A percentile compares a stretch with the other conserved stretches of the same genome.
These are phyloP conservation scores for Polyergus mexicanus DNA, from an alignment of 1,140 invertebrate genomes.

Conservation along the genomic window DNA sequence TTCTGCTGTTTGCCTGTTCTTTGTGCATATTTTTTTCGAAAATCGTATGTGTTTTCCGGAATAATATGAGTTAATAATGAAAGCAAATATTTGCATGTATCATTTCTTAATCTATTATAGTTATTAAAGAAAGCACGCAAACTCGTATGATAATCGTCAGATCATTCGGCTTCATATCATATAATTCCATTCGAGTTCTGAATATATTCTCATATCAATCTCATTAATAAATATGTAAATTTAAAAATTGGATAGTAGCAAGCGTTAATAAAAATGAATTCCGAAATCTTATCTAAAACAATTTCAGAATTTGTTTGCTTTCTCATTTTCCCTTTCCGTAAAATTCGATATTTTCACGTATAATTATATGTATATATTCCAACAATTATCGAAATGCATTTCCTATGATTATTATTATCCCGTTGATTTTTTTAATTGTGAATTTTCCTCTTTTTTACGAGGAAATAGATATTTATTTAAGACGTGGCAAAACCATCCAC, in stretches of 20 bases:
- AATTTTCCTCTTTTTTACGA: slow-evolving; percentile 15
- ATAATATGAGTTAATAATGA: too few species aligned
- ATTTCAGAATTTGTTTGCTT: slow-evolving; percentile 46
- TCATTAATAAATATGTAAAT: slow-evolving; percentile 32
- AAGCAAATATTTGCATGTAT: too few species aligned
- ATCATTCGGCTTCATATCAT: not conserved
- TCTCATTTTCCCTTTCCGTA: not conserved
- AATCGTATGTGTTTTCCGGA: too few species aligned
- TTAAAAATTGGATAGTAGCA: slow-evolving; percentile 45
- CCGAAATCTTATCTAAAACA: slow-evolving; percentile 35
- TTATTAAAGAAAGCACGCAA: not conserved
- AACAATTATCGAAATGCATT: slow-evolving; percentile 46
- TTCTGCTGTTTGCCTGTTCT: too few species aligned
- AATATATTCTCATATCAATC: slow-evolving; percentile 51
- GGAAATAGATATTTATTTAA: slow-evolving; percentile 51
- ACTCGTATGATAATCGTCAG: slow-evolving; percentile 3
- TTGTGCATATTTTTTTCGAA: too few species aligned
- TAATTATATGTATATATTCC: slow-evolving; percentile 33
- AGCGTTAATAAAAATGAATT: slow-evolving; percentile 60
- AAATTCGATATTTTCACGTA: slow-evolving; percentile 50
- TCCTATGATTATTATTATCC: slow-evolving; percentile 56
- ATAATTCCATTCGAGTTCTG: slow-evolving; percentile 14
- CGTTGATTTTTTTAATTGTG: slow-evolving; percentile 16
- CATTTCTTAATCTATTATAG: too few species aligned
- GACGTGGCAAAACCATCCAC: not conserved